Evolutionary conservation across 2,888 invertebrate genomes (phyloP), one percentile per base, ranked within the genome.

Genomic region (Drosophila phalerata): DNA sequence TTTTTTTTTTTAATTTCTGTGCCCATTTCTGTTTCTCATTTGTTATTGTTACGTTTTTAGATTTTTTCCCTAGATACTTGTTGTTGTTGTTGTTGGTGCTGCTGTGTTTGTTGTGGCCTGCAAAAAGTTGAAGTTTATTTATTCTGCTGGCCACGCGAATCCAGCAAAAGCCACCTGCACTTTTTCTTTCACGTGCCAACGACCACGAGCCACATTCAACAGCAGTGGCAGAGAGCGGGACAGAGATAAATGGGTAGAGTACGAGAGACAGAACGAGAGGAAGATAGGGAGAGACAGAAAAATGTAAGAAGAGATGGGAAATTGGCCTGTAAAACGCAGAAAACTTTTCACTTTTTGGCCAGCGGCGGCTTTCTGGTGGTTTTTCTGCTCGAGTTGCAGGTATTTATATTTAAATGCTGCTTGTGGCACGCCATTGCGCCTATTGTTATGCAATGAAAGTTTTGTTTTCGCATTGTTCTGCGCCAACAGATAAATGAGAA

Each of bases 371-470:
- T 68, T 57, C 63, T 43, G 42, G 49, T 40, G 49, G 61, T 70
- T 77, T 77, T 79, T 81, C 66, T 75, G 78, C 67, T 68, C 72
- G 65, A 73, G 78, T 86, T 80, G 88, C 86, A 88, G 84, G 88
- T 86, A 84, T 84, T 84, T 84, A 84, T 73, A 88, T 84, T 84
- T 84, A 84, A 84, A 88, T 84, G 84, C 88, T 83, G 84, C 72
- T 76, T 78, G 88, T 78, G 84, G 86, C 74, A 73, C 72, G 77
- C 83, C 83, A 84, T 78, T 83, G 84, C 84, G 86, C 88, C 84
- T 88, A 84, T 88, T 84, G 88, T 84, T 83, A 84, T 84, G 84
- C 84, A 84, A 84, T 86, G 86, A 86, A 84, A 86, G 76, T 84
- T 84, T 68, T 77, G 67, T 69, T 67, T 79, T 83, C 73, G 47